These are phyloP conservation scores for Papilio dardanus DNA, from an alignment of 1,140 invertebrate species.

Conservation along the genomic window DNA sequence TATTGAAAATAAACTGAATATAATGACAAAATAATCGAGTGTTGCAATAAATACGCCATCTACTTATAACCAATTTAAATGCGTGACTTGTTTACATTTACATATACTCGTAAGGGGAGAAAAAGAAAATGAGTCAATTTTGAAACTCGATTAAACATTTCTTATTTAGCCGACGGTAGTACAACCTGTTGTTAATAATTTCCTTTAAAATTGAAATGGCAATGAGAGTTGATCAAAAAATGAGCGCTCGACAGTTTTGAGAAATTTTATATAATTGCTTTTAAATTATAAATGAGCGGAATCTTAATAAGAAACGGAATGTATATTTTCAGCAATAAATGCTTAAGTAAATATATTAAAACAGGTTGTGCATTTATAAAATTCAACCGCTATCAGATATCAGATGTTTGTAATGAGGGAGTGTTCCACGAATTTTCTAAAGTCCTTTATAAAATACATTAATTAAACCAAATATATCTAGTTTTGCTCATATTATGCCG, in stretches of 20 bases:
- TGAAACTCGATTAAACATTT: constrained; percentile 34
- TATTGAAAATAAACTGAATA: constrained; percentile 4
- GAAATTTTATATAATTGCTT: constrained; percentile 25
- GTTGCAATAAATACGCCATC: constrained; percentile 24
- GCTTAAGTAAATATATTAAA: background rate
- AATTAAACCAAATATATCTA: background rate
- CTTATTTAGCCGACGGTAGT: constrained; percentile 18
- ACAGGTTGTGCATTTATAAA: background rate
- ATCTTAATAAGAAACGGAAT: background rate
- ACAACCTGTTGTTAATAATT: constrained; percentile 34
- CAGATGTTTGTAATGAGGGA: background rate
- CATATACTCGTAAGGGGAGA: constrained; percentile 18
- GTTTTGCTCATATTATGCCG: background rate
- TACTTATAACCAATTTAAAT: constrained; percentile 22
- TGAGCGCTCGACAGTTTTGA: constrained; percentile 26
- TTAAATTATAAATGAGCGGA: constrained; percentile 16
- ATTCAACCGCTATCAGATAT: background rate
- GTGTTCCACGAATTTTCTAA: background rate
- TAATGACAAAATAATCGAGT: constrained; percentile 29
- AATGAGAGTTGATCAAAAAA: constrained; percentile 25
- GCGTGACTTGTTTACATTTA: constrained; percentile 32
- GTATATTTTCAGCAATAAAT: background rate
- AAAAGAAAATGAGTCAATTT: constrained; percentile 36
- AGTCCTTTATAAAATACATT: background rate
- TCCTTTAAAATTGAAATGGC: constrained; percentile 36